Conservation (phyloP, 2,888 invertebrate species). For the Parnassius mnemosyne region DNA sequence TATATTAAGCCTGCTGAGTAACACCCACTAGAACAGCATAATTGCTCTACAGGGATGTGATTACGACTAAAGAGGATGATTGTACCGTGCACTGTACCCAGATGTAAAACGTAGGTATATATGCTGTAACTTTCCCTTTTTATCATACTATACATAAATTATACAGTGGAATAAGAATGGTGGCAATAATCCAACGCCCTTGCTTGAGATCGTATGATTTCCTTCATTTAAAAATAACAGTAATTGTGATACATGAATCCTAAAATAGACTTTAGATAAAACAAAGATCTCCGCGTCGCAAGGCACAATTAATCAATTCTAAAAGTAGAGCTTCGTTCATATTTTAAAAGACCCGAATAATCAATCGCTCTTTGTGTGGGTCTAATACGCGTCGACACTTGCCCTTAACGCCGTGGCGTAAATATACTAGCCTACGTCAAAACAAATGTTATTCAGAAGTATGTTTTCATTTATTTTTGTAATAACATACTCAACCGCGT, state of each 20-base stretch:
- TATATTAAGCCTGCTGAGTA: no score
- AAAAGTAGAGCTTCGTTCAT: slow-evolving; percentile 64
- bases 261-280: slow-evolving; percentile 56
- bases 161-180: no score
- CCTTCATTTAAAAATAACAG: slow-evolving; percentile 59
- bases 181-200: background rate
- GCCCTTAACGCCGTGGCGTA: slow-evolving; percentile 44
- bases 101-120: no score
- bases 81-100: no score
- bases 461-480: slow-evolving; percentile 74
- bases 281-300: slow-evolving; percentile 48
- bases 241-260: slow-evolving; percentile 56
- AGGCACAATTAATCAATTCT: slow-evolving; percentile 76
- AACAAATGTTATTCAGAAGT: slow-evolving; percentile 73
- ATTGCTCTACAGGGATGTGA: no score
- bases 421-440: slow-evolving; percentile 66
- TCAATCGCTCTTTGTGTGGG: slow-evolving; percentile 77
- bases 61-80: no score
- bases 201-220: slow-evolving; percentile 24
- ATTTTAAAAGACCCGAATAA: slow-evolving; percentile 63
- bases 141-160: no score
- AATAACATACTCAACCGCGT: slow-evolving; percentile 63
- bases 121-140: no score
- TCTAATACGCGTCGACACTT: slow-evolving; percentile 64
- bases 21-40: no score